Evolutionary conservation across 2,113 vertebrate genomes (phyloP).

Genomic region (Seriola quinqueradiata): DNA sequence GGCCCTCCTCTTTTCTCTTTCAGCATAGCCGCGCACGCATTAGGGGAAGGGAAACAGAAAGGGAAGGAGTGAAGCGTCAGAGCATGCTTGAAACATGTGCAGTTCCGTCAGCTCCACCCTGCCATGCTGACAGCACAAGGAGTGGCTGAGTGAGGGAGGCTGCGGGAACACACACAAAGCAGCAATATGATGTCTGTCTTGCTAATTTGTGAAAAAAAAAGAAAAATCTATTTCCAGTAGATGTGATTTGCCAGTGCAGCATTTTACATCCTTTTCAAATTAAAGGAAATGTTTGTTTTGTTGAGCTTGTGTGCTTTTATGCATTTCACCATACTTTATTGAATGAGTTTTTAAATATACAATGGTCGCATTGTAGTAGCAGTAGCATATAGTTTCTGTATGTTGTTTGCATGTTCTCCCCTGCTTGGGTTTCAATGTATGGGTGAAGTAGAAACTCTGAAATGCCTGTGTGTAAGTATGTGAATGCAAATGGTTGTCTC

Average conservation of each 20-base stretch:
- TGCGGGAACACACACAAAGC: constrained; percentile 51
- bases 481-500: background rate
- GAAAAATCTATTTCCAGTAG: background rate
- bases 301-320: background rate
- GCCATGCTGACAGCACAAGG: constrained; percentile 67
- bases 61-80: constrained; percentile 46
- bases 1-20: constrained; percentile 67
- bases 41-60: constrained; percentile 54
- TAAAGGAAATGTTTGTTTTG: background rate
- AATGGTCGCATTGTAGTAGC: background rate
- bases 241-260: background rate
- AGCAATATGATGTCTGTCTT: constrained; percentile 8
- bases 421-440: background rate
- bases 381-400: background rate
- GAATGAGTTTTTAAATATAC: background rate
- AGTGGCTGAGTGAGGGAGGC: constrained; percentile 50
- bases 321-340: background rate
- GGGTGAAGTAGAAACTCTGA: background rate
- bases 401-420: background rate
- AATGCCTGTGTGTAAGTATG: background rate
- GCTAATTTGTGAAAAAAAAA: constrained; percentile 25
- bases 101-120: constrained; percentile 53
- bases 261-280: background rate
- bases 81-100: constrained; percentile 78
- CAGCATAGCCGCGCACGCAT: constrained; percentile 48